These are phyloP conservation scores for Amiota communis DNA, from an alignment of 2,888 invertebrate genomes.

Conservation along the genomic window DNA sequence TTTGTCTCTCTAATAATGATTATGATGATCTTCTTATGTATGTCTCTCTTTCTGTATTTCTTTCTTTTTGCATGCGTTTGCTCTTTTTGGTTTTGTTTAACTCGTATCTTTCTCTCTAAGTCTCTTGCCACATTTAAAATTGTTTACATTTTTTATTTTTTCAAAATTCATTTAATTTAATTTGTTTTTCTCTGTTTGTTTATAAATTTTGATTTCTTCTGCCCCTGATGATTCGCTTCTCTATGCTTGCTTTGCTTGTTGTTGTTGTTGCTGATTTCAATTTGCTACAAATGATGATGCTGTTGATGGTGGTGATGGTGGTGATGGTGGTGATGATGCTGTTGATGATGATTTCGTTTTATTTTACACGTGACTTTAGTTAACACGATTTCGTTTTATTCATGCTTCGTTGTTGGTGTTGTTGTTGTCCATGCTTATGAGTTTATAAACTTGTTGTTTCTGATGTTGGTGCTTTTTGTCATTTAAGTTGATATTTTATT, in stretches of 20 bases:
- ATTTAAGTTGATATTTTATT: background rate
- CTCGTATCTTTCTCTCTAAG: conserved; percentile 37
- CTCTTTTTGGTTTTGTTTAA: conserved; percentile 43
- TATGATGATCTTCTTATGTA: conserved; percentile 37
- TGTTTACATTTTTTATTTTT: conserved; percentile 47
- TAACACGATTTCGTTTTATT: conserved; percentile 39
- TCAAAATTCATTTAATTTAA: too few species aligned
- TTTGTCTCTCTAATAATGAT: conserved; percentile 33
- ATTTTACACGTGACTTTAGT: conserved; percentile 63
- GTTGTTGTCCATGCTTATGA: background rate
- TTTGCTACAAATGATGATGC: too few species aligned
- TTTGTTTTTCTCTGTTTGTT: background rate
- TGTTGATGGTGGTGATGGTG: too few species aligned
- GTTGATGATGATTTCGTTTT: conserved; percentile 39
- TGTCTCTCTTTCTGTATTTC: conserved; percentile 54
- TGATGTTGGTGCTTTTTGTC: background rate
- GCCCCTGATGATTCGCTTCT: too few species aligned
- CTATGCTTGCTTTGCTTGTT: background rate
- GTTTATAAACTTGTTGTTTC: background rate
- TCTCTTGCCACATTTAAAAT: too few species aligned
- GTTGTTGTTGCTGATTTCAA: background rate
- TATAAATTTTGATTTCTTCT: background rate
- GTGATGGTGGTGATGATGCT: too few species aligned
- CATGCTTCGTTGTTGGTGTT: background rate
- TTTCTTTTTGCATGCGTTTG: conserved; percentile 33